Evolutionary conservation across 2,797 vertebrate species (phyloP).

Genomic region (Allobates femoralis): DNA sequence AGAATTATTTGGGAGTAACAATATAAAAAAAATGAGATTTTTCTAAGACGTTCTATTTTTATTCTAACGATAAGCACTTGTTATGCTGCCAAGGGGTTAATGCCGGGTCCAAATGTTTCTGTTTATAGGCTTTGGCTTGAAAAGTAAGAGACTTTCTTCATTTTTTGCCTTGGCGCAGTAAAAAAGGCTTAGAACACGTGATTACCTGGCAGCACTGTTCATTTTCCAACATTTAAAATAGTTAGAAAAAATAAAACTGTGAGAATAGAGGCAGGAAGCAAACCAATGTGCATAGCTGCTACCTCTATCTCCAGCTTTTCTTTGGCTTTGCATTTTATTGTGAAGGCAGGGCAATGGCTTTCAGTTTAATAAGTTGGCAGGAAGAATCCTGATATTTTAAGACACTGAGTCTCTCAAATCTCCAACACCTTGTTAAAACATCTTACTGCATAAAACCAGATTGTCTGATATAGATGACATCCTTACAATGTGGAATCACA

Average conservation of each 20-base stretch:
- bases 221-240: conserved; percentile 64
- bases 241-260: conserved; percentile 58
- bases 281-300: conserved; percentile 34
- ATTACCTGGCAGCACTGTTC: conserved; percentile 44
- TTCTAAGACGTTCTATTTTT: conserved; percentile 51
- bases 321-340: conserved; percentile 50
- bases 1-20: conserved; percentile 37
- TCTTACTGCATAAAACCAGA: conserved; percentile 30
- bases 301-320: conserved; percentile 47
- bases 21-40: conserved; percentile 24
- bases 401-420: conserved; percentile 1
- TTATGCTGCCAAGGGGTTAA: conserved; percentile 51
- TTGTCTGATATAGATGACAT: not conserved
- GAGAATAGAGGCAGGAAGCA: conserved; percentile 62
- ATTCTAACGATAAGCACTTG: conserved; percentile 40
- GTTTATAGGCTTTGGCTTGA: conserved; percentile 60
- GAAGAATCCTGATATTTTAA: conserved; percentile 36
- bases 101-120: conserved; percentile 58
- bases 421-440: conserved; percentile 47
- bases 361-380: conserved; percentile 44
- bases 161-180: not conserved
- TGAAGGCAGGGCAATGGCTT: conserved; percentile 28
- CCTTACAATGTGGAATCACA: not conserved
- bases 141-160: conserved; percentile 28
- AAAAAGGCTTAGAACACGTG: conserved; percentile 54